Conservation (phyloP, 1,140 invertebrate genomes). For the Drosophila repleta region DNA sequence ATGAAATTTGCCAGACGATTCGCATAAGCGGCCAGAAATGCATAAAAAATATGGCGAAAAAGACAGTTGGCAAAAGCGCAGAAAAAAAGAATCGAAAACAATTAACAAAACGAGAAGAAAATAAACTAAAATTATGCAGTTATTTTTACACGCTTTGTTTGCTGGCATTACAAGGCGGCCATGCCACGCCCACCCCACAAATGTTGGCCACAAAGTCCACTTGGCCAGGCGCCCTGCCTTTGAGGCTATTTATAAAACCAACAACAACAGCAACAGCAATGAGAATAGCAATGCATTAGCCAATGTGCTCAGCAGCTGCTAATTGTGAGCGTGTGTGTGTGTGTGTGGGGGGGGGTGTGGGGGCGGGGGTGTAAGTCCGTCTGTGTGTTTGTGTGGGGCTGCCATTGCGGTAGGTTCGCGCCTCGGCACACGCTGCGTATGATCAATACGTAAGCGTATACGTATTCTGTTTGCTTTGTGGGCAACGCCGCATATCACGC, state of each 20-base stretch:
- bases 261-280: slow-evolving; percentile 4
- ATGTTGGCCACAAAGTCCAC: slow-evolving; percentile 54
- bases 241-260: slow-evolving; percentile 51
- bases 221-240: slow-evolving; percentile 36
- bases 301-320: slow-evolving; percentile 24
- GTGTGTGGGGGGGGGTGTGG: slow-evolving; percentile 6
- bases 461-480: background rate
- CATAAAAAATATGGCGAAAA: slow-evolving; percentile 29
- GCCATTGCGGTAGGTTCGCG: slow-evolving; percentile 72
- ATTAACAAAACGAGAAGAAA: slow-evolving; percentile 5
- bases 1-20: slow-evolving; percentile 70
- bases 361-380: background rate
- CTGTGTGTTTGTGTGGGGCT: slow-evolving; percentile 14
- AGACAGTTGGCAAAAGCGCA: slow-evolving; percentile 35
- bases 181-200: slow-evolving; percentile 56
- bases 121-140: slow-evolving; percentile 64
- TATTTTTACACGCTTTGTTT: slow-evolving; percentile 55
- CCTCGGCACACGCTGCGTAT: slow-evolving; percentile 54
- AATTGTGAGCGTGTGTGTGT: slow-evolving; percentile 19
- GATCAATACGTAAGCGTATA: slow-evolving; percentile 42
- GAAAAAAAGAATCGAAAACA: slow-evolving; percentile 26
- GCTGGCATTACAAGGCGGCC: slow-evolving; percentile 48
- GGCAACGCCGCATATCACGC: slow-evolving; percentile 12
- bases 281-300: slow-evolving; percentile 52
- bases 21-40: slow-evolving; percentile 64